A percentile compares a stretch with the other conserved stretches of the same genome.
Conservation (phyloP, 2,888 invertebrate species). For the Syrphus vitripennis region DNA sequence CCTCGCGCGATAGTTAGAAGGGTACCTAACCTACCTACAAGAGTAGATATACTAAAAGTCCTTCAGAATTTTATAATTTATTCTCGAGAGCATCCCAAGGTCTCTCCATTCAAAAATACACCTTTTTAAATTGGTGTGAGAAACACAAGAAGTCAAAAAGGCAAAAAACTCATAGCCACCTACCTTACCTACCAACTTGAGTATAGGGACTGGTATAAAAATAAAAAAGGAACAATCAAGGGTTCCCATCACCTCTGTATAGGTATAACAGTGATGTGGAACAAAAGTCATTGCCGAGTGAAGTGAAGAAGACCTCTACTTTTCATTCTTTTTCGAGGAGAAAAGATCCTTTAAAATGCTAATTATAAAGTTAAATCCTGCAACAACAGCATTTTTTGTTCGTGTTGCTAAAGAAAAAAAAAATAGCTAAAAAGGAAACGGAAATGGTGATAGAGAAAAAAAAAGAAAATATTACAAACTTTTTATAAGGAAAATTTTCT, state of each 20-base stretch:
- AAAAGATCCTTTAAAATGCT: constrained; percentile 64
- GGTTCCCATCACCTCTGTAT: constrained; percentile 20
- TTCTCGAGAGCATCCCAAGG: constrained; percentile 25
- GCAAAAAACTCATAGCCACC: constrained; percentile 7
- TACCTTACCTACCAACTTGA: neutral
- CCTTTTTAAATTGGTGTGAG: neutral
- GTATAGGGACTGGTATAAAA: constrained; percentile 12
- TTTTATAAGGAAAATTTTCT: constrained; percentile 38
- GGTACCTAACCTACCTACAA: neutral
- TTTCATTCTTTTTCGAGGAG: neutral
- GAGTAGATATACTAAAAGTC: neutral
- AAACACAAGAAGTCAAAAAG: constrained; percentile 8
- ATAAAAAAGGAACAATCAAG: constrained; percentile 49
- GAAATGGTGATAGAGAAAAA: constrained; percentile 9
- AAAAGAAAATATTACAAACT: constrained; percentile 40
- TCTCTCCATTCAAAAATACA: neutral
- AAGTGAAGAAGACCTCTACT: constrained; percentile 45
- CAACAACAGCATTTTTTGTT: constrained; percentile 50
- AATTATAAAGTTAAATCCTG: constrained; percentile 67
- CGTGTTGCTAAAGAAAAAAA: constrained; percentile 23
- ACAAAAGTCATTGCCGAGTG: constrained; percentile 56
- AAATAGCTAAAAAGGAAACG: constrained; percentile 18
- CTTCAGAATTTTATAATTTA: constrained; percentile 53
- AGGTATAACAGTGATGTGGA: constrained; percentile 13
- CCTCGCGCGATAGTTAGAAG: neutral